phyloP scores from a whole-genome alignment of 2,888 invertebrate genomes.

The Campopleginae sp. region DNA sequence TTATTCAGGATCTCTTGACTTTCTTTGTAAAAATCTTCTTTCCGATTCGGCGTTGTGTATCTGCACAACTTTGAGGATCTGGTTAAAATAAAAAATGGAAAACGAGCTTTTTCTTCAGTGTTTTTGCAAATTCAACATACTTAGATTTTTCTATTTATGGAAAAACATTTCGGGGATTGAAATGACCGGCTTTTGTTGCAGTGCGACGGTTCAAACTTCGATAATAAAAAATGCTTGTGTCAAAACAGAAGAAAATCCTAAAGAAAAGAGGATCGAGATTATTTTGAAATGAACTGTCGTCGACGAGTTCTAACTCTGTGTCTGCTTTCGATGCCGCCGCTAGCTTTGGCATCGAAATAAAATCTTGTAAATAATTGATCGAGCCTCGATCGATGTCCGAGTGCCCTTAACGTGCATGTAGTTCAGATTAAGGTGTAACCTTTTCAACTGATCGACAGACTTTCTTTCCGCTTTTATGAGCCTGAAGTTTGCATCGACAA shows the following conservation, averaged over 20 bases:
- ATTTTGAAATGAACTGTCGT: not conserved
- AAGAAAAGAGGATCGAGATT: not conserved
- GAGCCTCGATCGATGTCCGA: constrained; percentile 28
- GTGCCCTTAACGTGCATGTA: constrained; percentile 2
- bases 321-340: not conserved
- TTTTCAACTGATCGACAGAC: constrained; percentile 3
- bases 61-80: not conserved
- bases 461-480: too few species aligned
- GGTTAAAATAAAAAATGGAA: not conserved
- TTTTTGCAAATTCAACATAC: not conserved
- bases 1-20: constrained; percentile 11
- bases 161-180: too few species aligned
- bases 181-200: not conserved
- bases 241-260: not conserved
- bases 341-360: not conserved
- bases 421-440: not conserved
- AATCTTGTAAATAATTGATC: constrained; percentile 38
- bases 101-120: not conserved
- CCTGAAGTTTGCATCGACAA: too few species aligned
- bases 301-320: not conserved
- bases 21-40: not conserved
- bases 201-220: not conserved
- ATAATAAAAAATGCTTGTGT: not conserved
- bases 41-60: not conserved
- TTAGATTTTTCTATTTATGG: not conserved